phyloP scores from a whole-genome alignment of 2,113 vertebrate species.

The Urocynchramus pylzowi region DNA sequence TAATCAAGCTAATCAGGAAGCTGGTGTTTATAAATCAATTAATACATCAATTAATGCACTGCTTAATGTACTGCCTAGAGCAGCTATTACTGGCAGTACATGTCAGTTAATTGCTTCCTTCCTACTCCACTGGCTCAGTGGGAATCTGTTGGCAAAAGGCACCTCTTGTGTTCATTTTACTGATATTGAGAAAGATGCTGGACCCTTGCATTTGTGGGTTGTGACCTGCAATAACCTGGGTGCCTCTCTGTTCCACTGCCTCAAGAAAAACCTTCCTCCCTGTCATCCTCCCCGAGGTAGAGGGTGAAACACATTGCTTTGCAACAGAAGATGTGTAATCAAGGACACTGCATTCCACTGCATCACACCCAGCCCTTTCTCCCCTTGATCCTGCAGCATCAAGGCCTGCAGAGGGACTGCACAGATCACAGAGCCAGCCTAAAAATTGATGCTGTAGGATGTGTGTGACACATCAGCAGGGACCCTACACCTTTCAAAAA shows the following conservation, averaged over 20 bases:
- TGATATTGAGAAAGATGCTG: not conserved
- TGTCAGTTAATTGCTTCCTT: constrained; percentile 41
- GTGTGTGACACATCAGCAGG: not conserved
- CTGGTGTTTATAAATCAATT: constrained; percentile 58
- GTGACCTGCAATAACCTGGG: not conserved
- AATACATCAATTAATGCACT: constrained; percentile 60
- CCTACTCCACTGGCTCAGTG: not conserved
- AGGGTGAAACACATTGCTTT: not conserved
- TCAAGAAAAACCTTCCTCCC: not conserved
- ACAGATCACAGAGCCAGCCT: not conserved
- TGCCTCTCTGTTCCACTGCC: not conserved
- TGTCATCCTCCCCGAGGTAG: not conserved
- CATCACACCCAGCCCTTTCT: not conserved
- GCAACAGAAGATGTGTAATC: not conserved
- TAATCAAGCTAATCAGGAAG: constrained; percentile 52
- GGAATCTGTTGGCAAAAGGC: not conserved
- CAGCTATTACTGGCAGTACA: constrained; percentile 28
- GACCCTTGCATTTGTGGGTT: not conserved
- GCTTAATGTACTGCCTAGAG: constrained; percentile 44
- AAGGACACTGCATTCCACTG: not conserved
- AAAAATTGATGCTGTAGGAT: not conserved
- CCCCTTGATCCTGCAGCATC: not conserved
- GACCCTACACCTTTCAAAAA: not conserved
- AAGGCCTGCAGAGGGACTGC: not conserved
- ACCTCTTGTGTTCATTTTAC: not conserved